Conservation (phyloP, 2,797 vertebrate genomes). For the Crocodylus rhombifer region DNA sequence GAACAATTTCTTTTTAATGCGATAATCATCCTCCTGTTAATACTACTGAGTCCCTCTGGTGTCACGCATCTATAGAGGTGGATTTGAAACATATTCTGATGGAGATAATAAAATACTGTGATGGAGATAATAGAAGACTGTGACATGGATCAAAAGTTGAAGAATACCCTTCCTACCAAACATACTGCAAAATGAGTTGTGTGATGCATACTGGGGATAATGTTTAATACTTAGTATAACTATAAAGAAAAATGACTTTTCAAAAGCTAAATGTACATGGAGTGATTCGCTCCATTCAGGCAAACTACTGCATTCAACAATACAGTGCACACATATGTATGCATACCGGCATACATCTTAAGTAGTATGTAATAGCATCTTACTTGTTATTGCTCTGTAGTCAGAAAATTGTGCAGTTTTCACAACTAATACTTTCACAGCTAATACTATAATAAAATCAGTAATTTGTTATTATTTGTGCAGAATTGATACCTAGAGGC, state of each 20-base stretch:
- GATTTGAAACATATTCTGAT: background rate
- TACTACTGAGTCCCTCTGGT: background rate
- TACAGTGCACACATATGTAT: background rate
- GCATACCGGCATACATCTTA: background rate
- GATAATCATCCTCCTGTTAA: background rate
- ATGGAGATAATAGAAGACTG: background rate
- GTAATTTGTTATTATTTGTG: background rate
- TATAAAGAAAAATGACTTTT: background rate
- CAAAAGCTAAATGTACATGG: background rate
- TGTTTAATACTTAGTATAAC: background rate
- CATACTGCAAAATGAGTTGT: background rate
- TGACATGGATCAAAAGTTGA: background rate
- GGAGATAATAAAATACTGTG: too few species aligned
- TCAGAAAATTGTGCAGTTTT: background rate
- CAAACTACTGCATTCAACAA: background rate
- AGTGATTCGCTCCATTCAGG: background rate
- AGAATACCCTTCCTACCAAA: background rate
- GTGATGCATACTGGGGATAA: background rate
- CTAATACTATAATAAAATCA: background rate
- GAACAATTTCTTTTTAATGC: background rate
- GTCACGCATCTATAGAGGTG: background rate
- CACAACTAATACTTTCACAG: background rate
- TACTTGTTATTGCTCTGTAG: background rate
- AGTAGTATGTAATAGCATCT: background rate
- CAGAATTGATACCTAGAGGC: background rate